Conservation (phyloP, 2,797 vertebrate genomes). For the Paguma larvata region DNA sequence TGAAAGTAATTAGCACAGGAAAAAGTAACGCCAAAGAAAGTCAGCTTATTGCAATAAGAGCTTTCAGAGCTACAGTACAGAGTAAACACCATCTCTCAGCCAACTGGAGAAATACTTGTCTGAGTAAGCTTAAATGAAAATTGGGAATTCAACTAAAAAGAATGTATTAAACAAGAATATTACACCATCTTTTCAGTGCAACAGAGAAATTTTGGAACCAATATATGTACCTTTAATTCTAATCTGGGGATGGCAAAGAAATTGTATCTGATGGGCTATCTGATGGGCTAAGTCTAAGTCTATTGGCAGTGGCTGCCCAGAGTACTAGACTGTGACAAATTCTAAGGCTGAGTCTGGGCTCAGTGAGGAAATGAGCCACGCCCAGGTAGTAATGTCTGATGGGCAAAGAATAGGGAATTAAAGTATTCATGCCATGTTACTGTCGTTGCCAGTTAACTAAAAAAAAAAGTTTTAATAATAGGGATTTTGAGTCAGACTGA, state of each 20-base stretch:
- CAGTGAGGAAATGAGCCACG: background rate
- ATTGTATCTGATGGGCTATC: background rate
- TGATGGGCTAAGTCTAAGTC: background rate
- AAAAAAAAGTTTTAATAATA: background rate
- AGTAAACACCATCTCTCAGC: background rate
- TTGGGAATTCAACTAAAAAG: background rate
- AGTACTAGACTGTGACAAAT: background rate
- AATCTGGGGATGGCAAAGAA: background rate
- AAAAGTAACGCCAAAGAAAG: constrained; percentile 19
- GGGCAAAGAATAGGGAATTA: background rate
- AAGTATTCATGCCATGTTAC: background rate
- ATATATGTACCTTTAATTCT: background rate
- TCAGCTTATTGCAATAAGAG: constrained; percentile 5
- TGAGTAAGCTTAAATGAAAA: constrained; percentile 25
- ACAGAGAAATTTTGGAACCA: constrained; percentile 6
- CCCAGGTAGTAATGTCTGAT: background rate
- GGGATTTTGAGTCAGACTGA: background rate
- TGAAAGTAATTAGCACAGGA: background rate
- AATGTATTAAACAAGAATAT: background rate
- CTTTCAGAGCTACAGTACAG: background rate
- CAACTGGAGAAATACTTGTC: constrained; percentile 12
- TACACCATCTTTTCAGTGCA: background rate
- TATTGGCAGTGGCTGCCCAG: background rate
- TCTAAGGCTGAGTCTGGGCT: background rate
- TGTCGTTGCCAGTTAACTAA: background rate